Percentiles rank a stretch among this genome's conserved stretches.
These are phyloP conservation scores for Paraplagusia blochii DNA, from an alignment of 2,113 vertebrate species.

Conservation along the genomic window DNA sequence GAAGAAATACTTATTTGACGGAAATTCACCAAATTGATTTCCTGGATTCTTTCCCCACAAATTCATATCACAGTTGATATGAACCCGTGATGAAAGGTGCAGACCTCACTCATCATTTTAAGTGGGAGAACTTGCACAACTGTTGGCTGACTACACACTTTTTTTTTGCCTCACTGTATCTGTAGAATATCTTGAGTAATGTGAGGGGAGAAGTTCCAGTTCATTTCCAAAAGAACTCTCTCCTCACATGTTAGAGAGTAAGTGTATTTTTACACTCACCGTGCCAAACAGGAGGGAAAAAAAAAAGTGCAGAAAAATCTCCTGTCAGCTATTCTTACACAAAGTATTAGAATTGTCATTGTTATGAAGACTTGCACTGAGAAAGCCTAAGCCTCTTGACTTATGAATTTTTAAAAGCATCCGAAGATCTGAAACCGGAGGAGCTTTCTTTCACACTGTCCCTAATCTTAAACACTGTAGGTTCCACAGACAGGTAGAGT, in stretches of 20 bases:
- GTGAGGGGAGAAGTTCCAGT: slow-evolving; percentile 67
- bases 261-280: slow-evolving; percentile 49
- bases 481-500: slow-evolving; percentile 78
- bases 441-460: slow-evolving; percentile 55
- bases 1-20: too few species aligned
- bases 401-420: slow-evolving; percentile 77
- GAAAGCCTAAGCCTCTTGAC: slow-evolving; percentile 82
- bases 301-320: slow-evolving; percentile 62
- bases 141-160: too few species aligned
- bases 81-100: too few species aligned
- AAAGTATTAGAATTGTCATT: slow-evolving; percentile 78
- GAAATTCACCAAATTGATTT: too few species aligned
- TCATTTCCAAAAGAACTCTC: slow-evolving; percentile 34
- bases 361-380: slow-evolving; percentile 73
- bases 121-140: too few species aligned
- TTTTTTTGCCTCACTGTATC: too few species aligned
- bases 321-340: slow-evolving; percentile 81
- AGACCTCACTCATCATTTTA: too few species aligned
- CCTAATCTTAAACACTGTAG: slow-evolving; percentile 77
- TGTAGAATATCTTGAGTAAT: too few species aligned
- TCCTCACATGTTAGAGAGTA: slow-evolving; percentile 43
- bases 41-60: too few species aligned
- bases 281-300: slow-evolving; percentile 48
- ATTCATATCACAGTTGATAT: too few species aligned
- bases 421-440: slow-evolving; percentile 57